Conservation (phyloP, 2,797 vertebrate species). For the Argyrosomus regius region DNA sequence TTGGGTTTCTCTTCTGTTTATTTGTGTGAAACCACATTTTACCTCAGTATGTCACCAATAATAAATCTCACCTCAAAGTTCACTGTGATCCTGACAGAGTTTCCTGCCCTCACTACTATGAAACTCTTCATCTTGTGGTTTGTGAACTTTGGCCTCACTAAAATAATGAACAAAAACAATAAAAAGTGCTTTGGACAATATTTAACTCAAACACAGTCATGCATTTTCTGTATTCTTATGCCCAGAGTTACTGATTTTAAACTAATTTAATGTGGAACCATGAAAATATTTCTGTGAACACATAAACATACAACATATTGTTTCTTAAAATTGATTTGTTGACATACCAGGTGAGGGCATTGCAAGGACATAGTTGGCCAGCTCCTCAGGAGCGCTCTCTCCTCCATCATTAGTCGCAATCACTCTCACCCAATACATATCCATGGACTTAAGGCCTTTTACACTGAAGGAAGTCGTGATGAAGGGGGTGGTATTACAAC, state of each 20-base stretch:
- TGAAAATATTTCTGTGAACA: not conserved
- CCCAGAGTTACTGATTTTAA: not conserved
- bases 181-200: not conserved
- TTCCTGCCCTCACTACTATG: conserved; percentile 86
- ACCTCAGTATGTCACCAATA: not conserved
- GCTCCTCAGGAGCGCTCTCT: conserved; percentile 74
- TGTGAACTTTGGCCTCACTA: conserved; percentile 88
- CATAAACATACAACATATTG: not conserved
- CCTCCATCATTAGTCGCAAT: conserved; percentile 85
- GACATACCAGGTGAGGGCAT: conserved; percentile 83
- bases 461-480: conserved; percentile 80
- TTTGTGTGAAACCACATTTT: not conserved
- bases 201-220: not conserved
- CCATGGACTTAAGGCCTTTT: conserved; percentile 84
- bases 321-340: not conserved
- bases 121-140: conserved; percentile 84
- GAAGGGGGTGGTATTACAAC: conserved; percentile 81
- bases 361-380: conserved; percentile 78
- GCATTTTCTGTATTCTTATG: not conserved
- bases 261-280: not conserved
- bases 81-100: conserved; percentile 85
- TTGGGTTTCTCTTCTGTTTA: not conserved
- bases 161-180: conserved; percentile 28
- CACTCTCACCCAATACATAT: conserved; percentile 87
- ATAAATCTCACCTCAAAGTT: conserved; percentile 86